Percentiles rank a stretch among this genome's conserved stretches.
Conservation (phyloP, 2,113 vertebrate genomes). For the Plecturocebus donacophilus region DNA sequence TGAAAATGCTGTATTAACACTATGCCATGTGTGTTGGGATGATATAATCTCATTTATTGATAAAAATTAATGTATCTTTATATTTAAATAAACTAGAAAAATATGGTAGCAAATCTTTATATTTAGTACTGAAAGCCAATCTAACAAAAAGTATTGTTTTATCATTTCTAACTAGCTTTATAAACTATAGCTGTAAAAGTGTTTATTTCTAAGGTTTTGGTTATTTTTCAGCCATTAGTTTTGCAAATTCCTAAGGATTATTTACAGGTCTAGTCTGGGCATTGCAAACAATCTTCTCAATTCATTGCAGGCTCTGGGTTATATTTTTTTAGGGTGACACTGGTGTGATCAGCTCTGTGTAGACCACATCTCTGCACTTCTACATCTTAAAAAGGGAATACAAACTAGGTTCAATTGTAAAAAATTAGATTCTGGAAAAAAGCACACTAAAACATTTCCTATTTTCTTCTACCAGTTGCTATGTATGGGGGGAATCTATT, state of each 20-base stretch:
- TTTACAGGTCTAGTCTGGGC: rapidly evolving
- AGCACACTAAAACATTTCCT: not conserved
- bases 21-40: not conserved
- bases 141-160: not conserved
- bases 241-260: not conserved
- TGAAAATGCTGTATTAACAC: not conserved
- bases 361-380: not conserved
- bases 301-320: not conserved
- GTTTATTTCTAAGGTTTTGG: not conserved
- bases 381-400: not conserved
- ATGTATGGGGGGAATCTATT: not conserved
- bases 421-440: not conserved
- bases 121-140: not conserved
- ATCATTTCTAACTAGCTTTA: not conserved
- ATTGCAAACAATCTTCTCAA: not conserved
- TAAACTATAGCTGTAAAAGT: not conserved
- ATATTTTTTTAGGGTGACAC: not conserved
- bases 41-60: not conserved
- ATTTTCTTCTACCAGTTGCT: not conserved
- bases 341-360: not conserved
- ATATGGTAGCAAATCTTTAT: not conserved
- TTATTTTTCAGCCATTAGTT: not conserved
- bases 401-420: not conserved
- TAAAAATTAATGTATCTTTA: not conserved
- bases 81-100: not conserved